These are phyloP conservation scores for Eupleurogrammus muticus DNA, from an alignment of 2,797 vertebrate genomes.

Conservation along the genomic window DNA sequence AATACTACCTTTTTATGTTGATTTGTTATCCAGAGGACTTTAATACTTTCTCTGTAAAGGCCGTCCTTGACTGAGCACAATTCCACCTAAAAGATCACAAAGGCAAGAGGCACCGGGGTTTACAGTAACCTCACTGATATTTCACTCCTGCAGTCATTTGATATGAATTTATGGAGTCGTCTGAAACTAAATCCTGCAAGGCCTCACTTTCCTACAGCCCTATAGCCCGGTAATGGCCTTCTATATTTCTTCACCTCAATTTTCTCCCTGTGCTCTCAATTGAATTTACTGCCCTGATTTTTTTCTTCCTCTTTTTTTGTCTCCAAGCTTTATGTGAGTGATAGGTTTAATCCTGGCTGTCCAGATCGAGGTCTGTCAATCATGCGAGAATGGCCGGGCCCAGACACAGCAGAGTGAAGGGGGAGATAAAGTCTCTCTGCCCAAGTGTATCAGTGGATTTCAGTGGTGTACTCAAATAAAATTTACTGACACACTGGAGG, in stretches of 20 bases:
- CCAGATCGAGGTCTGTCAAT: constrained; percentile 84
- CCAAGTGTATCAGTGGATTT: constrained; percentile 75
- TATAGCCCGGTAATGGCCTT: constrained; percentile 83
- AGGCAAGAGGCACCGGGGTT: constrained; percentile 67
- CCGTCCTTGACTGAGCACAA: constrained; percentile 75
- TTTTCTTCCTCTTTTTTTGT: constrained; percentile 67
- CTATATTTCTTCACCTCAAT: constrained; percentile 88
- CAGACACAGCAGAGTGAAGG: constrained; percentile 63
- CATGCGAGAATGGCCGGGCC: constrained; percentile 69
- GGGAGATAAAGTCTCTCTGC: constrained; percentile 77
- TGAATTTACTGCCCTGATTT: constrained; percentile 84
- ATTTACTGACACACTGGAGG: constrained; percentile 75
- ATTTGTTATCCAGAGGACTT: constrained; percentile 75
- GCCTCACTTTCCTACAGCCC: constrained; percentile 82
- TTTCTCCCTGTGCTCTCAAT: constrained; percentile 82
- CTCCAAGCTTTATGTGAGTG: constrained; percentile 83
- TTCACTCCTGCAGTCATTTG: constrained; percentile 83
- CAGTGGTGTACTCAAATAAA: constrained; percentile 71
- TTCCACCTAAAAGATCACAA: constrained; percentile 76
- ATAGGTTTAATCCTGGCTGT: constrained; percentile 85
- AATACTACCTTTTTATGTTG: constrained; percentile 70
- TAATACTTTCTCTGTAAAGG: constrained; percentile 63
- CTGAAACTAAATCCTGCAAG: constrained; percentile 83
- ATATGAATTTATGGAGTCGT: constrained; percentile 87
- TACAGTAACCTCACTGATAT: constrained; percentile 78